Base-by-base conservation (phyloP, 2,888 invertebrate genomes). In the Drosophila aldrichi region DNA sequence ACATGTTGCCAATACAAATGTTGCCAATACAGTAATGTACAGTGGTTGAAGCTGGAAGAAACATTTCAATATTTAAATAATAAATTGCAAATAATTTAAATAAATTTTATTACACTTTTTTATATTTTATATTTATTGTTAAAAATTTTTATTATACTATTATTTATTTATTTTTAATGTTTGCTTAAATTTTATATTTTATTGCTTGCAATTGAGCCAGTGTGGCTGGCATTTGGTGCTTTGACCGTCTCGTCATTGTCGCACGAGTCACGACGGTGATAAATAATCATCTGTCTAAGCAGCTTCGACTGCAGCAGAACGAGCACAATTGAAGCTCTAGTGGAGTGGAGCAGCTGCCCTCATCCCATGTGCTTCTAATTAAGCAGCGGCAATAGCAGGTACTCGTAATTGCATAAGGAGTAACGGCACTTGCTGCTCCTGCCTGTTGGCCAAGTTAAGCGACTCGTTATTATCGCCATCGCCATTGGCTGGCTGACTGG, bases 251-350 rank as follows among this genome's bases (percentile, higher is more conserved):
- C 84, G 77, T 88, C 79, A 87, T 87, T 87, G 87, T 88, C 87
- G 89, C 88, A 89, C 85, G 87, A 87, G 87, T 89, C 89, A 84
- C 84, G 88, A 88, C 89, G 87, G 86, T 90, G 89, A 86, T 86
- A 85, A 88, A 85, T 85, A 85, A 85, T 88, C 88, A 88, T 88
- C 82, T 81, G 88, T 73, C 76, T 43, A 48, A 60, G 20, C 36
- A 56, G 41, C 36, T 66, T 16, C 67, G 57, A 49, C 46, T 66
- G 44, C 14, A 8, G 44, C 14, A 4, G 46, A 62, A 38, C 49
- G 57, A 62, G 58, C 43, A 46, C 52, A 69, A 62, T 40, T 61
- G 71, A 38, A 41, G 62, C 46, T 29, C 25, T 12, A 49, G 56
- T 57, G 54, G 14, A 44, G 52, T 54, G 54, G 72, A 71, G 56